Evolutionary conservation across 2,797 vertebrate genomes (phyloP).

Genomic region (Enteromius afrohamiltoni): DNA sequence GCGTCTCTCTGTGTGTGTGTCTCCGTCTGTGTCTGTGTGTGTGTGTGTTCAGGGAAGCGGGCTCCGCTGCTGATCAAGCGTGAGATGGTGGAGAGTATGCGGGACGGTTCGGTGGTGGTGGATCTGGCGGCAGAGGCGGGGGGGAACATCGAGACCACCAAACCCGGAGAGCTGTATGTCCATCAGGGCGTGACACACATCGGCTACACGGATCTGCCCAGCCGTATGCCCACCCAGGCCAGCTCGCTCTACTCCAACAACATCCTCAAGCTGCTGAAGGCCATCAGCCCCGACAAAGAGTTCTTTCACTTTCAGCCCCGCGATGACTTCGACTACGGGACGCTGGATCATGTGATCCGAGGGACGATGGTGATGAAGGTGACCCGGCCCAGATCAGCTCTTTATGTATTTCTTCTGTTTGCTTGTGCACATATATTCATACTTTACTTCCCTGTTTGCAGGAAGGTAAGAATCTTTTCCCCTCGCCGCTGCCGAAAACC

Average conservation of each 20-base stretch:
- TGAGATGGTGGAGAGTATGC: constrained; percentile 75
- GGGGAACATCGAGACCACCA: constrained; percentile 78
- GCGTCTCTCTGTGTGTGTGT: background rate
- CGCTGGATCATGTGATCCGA: constrained; percentile 80
- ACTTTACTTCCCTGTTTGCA: constrained; percentile 48
- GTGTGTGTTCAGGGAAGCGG: constrained; percentile 64
- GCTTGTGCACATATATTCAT: background rate
- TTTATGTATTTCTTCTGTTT: too few relatives aligned
- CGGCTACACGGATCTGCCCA: constrained; percentile 84
- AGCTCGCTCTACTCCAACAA: constrained; percentile 87
- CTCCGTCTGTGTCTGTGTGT: too few relatives aligned
- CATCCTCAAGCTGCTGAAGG: constrained; percentile 88
- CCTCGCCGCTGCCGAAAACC: constrained; percentile 75
- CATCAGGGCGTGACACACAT: constrained; percentile 85
- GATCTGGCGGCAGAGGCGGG: constrained; percentile 78
- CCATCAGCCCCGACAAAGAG: constrained; percentile 83
- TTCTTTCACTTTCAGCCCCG: constrained; percentile 83
- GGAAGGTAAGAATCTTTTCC: constrained; percentile 79
- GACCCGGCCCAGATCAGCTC: constrained; percentile 22
- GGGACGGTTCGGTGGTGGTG: constrained; percentile 73
- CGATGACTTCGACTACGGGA: constrained; percentile 81
- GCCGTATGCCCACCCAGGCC: constrained; percentile 83
- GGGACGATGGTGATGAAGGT: constrained; percentile 82
- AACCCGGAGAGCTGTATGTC: constrained; percentile 67
- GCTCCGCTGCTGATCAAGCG: constrained; percentile 73